phyloP scores from a whole-genome alignment of 2,797 vertebrate genomes.

The Eulemur rubriventer region DNA sequence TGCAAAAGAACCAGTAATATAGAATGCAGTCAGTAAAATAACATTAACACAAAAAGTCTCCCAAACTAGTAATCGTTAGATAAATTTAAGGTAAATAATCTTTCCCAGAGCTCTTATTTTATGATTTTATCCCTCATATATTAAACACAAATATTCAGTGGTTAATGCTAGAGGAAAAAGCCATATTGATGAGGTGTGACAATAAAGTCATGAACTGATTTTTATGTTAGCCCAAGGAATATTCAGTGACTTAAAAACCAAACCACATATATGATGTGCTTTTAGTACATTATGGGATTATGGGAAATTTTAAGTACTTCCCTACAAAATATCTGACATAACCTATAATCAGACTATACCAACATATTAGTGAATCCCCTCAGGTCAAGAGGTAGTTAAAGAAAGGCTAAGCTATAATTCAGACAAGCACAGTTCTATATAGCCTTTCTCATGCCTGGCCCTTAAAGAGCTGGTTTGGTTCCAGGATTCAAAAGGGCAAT shows the following conservation, averaged over 20 bases:
- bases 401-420: background rate
- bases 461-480: background rate
- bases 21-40: conserved; percentile 33
- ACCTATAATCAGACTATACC: background rate
- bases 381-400: background rate
- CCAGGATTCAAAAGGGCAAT: background rate
- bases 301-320: background rate
- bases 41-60: background rate
- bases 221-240: conserved; percentile 42
- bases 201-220: conserved; percentile 24
- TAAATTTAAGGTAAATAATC: background rate
- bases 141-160: conserved; percentile 36
- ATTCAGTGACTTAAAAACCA: conserved; percentile 5
- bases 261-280: background rate
- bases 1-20: conserved; percentile 38
- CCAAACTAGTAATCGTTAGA: background rate
- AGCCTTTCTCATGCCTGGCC: background rate
- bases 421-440: background rate
- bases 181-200: background rate
- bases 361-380: background rate
- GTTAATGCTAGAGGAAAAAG: background rate
- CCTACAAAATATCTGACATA: background rate
- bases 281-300: background rate
- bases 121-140: background rate
- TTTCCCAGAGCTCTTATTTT: conserved; percentile 42